A percentile compares a stretch with the other conserved stretches of the same genome.
Evolutionary conservation across 53 echinoderm and acorn worm genomes (phyloP).

Genomic region (Hippasteria phrygiana): DNA sequence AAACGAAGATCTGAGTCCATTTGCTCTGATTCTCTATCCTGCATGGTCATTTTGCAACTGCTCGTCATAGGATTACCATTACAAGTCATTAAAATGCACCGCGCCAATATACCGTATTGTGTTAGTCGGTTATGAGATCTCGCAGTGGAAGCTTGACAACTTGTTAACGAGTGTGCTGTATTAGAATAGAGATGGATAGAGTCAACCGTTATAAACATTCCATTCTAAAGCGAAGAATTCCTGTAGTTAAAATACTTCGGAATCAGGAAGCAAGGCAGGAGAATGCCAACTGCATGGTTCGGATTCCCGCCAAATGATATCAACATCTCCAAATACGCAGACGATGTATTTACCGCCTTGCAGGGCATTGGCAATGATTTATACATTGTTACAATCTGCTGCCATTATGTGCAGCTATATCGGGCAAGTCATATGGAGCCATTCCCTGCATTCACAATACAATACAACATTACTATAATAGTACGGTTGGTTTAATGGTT

Average conservation of each 20-base stretch:
- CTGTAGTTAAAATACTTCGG: constrained; percentile 32
- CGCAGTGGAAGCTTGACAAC: constrained; percentile 18
- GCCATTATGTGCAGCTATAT: neutral
- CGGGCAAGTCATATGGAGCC: neutral
- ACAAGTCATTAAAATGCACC: neutral
- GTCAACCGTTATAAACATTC: constrained; percentile 3
- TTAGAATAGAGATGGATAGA: neutral
- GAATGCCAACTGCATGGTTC: constrained; percentile 25
- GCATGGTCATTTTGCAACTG: neutral
- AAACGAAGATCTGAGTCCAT: too few species aligned
- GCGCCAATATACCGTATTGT: neutral
- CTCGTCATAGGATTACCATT: neutral
- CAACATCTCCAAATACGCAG: constrained; percentile 61
- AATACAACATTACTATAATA: too few species aligned
- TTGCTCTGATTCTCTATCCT: neutral
- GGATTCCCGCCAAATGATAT: constrained; percentile 60
- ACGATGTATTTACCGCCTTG: constrained; percentile 34
- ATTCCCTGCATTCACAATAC: neutral
- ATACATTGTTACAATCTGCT: neutral
- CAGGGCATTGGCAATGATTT: constrained; percentile 3
- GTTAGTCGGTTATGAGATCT: neutral
- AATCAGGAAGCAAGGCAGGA: neutral
- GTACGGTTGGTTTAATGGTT: too few species aligned
- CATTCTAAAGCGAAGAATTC: neutral
- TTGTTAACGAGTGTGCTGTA: constrained; percentile 8